A percentile compares a stretch with the other conserved stretches of the same genome.
Conservation (phyloP, 1,140 invertebrate genomes). For the Lepidotrigona ventralis region DNA sequence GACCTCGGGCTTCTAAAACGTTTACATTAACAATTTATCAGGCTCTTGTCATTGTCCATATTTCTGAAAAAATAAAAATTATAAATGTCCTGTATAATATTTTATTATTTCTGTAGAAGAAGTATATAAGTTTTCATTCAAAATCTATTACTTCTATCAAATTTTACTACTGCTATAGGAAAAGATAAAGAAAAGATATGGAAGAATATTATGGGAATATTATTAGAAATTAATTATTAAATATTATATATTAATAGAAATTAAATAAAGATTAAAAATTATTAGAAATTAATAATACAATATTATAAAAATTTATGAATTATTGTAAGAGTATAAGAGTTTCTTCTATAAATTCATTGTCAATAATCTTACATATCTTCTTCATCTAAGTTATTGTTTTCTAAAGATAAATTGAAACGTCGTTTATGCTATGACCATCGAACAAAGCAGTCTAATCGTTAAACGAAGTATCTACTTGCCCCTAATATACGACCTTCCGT, state of each 20-base stretch:
- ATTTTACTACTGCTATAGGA: too few species aligned
- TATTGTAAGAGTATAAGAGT: neutral
- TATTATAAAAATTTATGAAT: neutral
- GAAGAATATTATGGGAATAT: neutral
- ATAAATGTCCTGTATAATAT: neutral
- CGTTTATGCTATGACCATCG: neutral
- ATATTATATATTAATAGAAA: too few species aligned
- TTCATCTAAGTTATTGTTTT: neutral
- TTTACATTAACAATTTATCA: neutral
- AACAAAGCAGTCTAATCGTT: neutral
- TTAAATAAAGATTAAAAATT: too few species aligned
- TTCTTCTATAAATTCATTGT: neutral
- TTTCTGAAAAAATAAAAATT: neutral
- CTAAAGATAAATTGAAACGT: neutral
- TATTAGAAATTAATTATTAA: neutral
- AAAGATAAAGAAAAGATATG: neutral
- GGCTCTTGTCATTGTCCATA: neutral
- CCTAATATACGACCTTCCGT: conserved; percentile 30
- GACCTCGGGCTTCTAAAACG: conserved; percentile 28
- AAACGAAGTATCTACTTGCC: conserved; percentile 5
- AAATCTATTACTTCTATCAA: neutral
- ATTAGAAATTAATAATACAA: too few species aligned
- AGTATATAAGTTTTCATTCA: too few species aligned
- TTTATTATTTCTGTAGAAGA: neutral
- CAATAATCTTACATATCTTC: neutral